These are phyloP conservation scores for Petrocephalus microphthalmus DNA, from an alignment of 2,113 vertebrate genomes.

Conservation along the genomic window DNA sequence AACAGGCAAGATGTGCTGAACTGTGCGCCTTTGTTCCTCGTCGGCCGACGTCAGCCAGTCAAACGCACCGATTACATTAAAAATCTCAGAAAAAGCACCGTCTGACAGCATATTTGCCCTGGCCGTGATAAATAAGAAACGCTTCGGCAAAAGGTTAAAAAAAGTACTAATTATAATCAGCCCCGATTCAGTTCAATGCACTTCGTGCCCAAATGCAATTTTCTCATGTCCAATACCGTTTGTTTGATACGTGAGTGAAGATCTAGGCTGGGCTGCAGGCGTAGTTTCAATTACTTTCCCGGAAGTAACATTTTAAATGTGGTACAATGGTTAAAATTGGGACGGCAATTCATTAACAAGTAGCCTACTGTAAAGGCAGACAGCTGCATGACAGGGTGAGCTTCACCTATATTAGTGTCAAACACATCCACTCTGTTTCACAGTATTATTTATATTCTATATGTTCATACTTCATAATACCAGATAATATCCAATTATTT, in stretches of 20 bases:
- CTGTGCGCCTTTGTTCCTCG: constrained; percentile 27
- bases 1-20: constrained; percentile 47
- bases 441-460: not conserved
- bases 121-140: not conserved
- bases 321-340: not conserved
- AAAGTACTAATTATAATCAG: constrained; percentile 3
- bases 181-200: constrained; percentile 6
- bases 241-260: not conserved
- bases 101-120: not conserved
- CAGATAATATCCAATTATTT: not conserved
- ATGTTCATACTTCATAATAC: not conserved
- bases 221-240: constrained; percentile 3
- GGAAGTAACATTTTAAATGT: not conserved
- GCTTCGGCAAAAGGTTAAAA: not conserved
- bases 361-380: not conserved
- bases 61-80: not conserved
- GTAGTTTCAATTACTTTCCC: not conserved
- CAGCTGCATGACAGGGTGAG: not conserved
- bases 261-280: not conserved
- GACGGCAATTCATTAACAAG: not conserved
- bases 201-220: not conserved
- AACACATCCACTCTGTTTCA: not conserved
- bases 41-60: not conserved
- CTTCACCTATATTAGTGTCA: not conserved
- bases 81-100: not conserved